Conservation (phyloP, 2,797 vertebrate genomes). For the Nyctalus aviator region DNA sequence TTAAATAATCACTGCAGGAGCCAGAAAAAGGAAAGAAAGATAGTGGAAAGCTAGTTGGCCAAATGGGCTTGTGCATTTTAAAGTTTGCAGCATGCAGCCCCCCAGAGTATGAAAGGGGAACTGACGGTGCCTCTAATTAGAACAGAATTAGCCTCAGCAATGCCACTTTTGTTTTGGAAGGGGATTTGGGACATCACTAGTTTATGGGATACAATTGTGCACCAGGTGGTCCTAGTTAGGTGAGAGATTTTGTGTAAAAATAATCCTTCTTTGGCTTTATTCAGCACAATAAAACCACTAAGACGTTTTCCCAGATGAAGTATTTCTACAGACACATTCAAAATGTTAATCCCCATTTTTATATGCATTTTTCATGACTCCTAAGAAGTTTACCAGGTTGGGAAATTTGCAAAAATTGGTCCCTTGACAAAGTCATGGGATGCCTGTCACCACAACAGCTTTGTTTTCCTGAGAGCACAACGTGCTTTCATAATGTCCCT, state of each 20-base stretch:
- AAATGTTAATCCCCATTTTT: conserved; percentile 75
- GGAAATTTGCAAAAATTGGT: conserved; percentile 75
- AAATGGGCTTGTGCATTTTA: not conserved
- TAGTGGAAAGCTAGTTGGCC: not conserved
- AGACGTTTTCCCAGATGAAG: conserved; percentile 77
- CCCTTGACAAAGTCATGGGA: conserved; percentile 72
- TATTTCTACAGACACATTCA: conserved; percentile 76
- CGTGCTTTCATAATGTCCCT: conserved; percentile 32
- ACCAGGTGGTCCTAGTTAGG: conserved; percentile 81
- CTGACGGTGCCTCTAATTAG: conserved; percentile 29
- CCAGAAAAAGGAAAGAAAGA: conserved; percentile 49
- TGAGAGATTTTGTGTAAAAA: conserved; percentile 80
- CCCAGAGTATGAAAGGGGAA: conserved; percentile 69
- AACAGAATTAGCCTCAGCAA: not conserved
- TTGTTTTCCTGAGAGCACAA: conserved; percentile 62
- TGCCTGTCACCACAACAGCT: conserved; percentile 70
- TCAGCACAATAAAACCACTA: conserved; percentile 78
- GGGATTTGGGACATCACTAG: conserved; percentile 66
- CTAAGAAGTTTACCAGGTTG: conserved; percentile 76
- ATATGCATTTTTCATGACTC: conserved; percentile 75
- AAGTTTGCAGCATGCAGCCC: conserved; percentile 68
- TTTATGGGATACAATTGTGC: conserved; percentile 67
- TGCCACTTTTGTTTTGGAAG: conserved; percentile 66
- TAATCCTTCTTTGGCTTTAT: conserved; percentile 80
- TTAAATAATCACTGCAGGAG: conserved; percentile 43